Percentiles rank a stretch among this genome's conserved stretches.
phyloP scores from a whole-genome alignment of 2,113 vertebrate species.

The Rhodinocichla rosea region DNA sequence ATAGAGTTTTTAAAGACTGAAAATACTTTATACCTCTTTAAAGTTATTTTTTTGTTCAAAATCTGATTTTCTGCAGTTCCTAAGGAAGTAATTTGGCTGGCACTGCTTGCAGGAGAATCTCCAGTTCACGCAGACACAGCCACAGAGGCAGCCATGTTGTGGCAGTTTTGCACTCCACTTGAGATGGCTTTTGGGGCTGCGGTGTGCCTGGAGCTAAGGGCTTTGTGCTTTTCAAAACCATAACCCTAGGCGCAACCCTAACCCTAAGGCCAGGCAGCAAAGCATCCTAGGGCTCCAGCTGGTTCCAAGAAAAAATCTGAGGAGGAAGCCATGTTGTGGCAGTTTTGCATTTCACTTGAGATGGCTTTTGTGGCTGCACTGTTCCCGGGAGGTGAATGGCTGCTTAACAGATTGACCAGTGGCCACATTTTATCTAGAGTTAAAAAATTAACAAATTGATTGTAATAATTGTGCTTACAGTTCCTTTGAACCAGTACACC shows the following conservation, averaged over 20 bases:
- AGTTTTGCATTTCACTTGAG: too few species aligned
- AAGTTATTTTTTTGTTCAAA: not conserved
- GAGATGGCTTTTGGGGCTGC: too few species aligned
- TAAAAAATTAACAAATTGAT: not conserved
- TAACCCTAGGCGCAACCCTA: too few species aligned
- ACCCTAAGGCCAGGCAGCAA: too few species aligned
- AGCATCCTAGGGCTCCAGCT: too few species aligned
- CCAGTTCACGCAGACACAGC: not conserved
- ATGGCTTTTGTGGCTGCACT: too few species aligned
- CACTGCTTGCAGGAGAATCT: not conserved
- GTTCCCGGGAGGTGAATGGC: not conserved
- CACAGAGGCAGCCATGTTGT: too few species aligned
- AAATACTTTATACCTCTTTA: not conserved
- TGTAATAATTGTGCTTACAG: conserved; percentile 1
- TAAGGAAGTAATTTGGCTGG: not conserved
- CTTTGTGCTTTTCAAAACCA: too few species aligned
- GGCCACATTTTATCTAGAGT: not conserved
- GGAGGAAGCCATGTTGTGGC: too few species aligned
- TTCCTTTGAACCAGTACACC: not conserved
- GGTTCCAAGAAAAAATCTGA: too few species aligned
- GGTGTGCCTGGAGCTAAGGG: too few species aligned
- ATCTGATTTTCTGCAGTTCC: not conserved
- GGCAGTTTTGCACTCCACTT: too few species aligned
- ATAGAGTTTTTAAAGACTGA: not conserved
- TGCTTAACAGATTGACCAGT: not conserved